A percentile compares a stretch with the other conserved stretches of the same genome.
Evolutionary conservation across 2,888 invertebrate species (phyloP).

Genomic region (Clusia tigrina): DNA sequence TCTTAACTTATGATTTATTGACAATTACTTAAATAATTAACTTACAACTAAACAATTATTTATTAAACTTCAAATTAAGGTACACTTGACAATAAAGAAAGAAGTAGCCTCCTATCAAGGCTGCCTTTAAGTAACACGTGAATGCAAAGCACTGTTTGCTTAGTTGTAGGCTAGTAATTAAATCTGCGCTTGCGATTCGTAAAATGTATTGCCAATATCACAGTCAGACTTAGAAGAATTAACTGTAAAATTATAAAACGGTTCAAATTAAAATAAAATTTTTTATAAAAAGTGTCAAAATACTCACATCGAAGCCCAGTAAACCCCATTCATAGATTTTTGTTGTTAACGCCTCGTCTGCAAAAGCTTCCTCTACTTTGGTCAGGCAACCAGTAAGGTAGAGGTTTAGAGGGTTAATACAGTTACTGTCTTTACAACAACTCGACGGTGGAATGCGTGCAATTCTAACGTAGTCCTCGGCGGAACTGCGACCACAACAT

Average conservation of each 20-base stretch:
- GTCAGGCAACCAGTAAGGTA: conserved; percentile 47
- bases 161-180: too few relatives aligned
- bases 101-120: conserved; percentile 24
- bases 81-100: conserved; percentile 32
- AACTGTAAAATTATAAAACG: conserved; percentile 41
- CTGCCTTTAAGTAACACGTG: not conserved
- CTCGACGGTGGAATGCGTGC: conserved; percentile 45
- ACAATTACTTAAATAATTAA: not conserved
- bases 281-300: conserved; percentile 6
- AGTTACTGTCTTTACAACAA: conserved; percentile 54
- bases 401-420: conserved; percentile 51
- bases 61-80: conserved; percentile 28
- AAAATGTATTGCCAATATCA: conserved; percentile 52
- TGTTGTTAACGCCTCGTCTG: conserved; percentile 46
- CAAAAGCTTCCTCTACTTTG: conserved; percentile 48
- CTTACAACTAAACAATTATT: too few relatives aligned
- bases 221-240: conserved; percentile 46
- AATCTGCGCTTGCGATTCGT: conserved; percentile 53
- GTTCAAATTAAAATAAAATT: not conserved
- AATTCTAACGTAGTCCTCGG: conserved; percentile 48
- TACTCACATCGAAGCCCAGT: conserved; percentile 50
- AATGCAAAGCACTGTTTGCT: conserved; percentile 4
- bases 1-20: not conserved
- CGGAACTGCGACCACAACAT: conserved; percentile 57
- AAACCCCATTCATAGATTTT: conserved; percentile 50